A percentile compares a stretch with the other conserved stretches of the same genome.
Evolutionary conservation across 1,140 invertebrate species (phyloP).

Genomic region (Bombus confusus): DNA sequence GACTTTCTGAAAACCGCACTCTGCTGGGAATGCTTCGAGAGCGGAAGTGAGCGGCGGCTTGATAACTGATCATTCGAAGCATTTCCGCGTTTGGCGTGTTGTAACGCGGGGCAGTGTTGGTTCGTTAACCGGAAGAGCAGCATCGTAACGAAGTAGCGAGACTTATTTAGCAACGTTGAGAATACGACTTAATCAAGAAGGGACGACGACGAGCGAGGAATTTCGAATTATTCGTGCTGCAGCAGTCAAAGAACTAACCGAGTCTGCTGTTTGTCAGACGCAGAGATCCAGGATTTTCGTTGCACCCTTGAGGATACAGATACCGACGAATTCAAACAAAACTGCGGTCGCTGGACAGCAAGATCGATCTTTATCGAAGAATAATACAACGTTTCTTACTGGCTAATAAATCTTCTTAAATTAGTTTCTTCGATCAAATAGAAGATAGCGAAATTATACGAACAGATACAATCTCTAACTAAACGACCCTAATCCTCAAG

Average conservation of each 20-base stretch:
- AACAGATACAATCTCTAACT: no score
- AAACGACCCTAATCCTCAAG: no score
- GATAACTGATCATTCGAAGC: not conserved
- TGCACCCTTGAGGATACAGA: not conserved
- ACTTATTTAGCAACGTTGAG: slow-evolving; percentile 41
- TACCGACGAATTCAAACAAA: not conserved
- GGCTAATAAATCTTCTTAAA: not conserved
- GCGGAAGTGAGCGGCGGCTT: not conserved
- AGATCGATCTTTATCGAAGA: not conserved
- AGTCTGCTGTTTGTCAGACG: not conserved
- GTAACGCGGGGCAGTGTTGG: slow-evolving; percentile 2
- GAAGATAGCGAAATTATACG: no score
- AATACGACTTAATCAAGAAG: slow-evolving; percentile 38
- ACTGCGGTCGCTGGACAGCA: not conserved
- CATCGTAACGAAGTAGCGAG: slow-evolving; percentile 47
- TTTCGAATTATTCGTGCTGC: not conserved
- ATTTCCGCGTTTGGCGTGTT: not conserved
- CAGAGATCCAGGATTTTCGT: not conserved
- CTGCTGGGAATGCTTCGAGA: not conserved
- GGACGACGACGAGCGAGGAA: not conserved
- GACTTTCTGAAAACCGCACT: not conserved
- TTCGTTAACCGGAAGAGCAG: slow-evolving; percentile 51
- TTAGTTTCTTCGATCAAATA: no score
- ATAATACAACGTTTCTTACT: not conserved
- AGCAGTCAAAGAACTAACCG: not conserved